Percentiles rank a stretch among this genome's conserved stretches.
Conservation (phyloP, 2,888 invertebrate species). For the Lasioglossum vierecki region DNA sequence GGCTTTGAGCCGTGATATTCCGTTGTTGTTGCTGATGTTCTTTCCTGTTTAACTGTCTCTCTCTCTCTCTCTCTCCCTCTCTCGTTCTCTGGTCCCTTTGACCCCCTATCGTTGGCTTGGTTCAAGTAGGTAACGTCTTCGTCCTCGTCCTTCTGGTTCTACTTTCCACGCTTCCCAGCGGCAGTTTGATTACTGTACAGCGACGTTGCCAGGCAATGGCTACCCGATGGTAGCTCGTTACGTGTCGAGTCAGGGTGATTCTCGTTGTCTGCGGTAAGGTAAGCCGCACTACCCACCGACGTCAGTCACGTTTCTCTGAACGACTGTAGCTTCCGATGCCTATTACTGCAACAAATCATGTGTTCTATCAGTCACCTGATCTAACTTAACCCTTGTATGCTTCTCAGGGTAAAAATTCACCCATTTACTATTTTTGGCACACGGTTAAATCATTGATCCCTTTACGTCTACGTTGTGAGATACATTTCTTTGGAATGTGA, state of each 20-base stretch:
- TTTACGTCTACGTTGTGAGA: too few species aligned
- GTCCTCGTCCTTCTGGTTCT: constrained; percentile 78
- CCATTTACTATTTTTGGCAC: too few species aligned
- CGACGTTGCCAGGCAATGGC: constrained; percentile 76
- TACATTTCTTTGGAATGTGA: too few species aligned
- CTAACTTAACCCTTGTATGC: too few species aligned
- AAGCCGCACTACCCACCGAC: constrained; percentile 81
- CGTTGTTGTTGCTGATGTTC: background rate
- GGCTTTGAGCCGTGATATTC: constrained; percentile 31
- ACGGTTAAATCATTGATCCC: too few species aligned
- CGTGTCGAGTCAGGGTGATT: constrained; percentile 83
- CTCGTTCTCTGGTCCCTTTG: constrained; percentile 17
- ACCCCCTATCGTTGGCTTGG: constrained; percentile 28
- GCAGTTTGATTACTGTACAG: constrained; percentile 79
- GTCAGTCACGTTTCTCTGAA: constrained; percentile 98
- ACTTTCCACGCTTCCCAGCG: constrained; percentile 73
- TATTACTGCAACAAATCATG: constrained; percentile 87
- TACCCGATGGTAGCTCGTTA: constrained; percentile 78
- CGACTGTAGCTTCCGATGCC: constrained; percentile 98
- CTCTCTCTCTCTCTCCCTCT: background rate
- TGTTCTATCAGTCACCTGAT: background rate
- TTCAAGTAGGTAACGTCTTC: constrained; percentile 81
- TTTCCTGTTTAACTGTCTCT: background rate
- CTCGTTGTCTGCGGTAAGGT: constrained; percentile 80
- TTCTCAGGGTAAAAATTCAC: too few species aligned